Evolutionary conservation across 2,888 invertebrate genomes (phyloP).

Genomic region (Pseudococcus jackbeardsleyi): DNA sequence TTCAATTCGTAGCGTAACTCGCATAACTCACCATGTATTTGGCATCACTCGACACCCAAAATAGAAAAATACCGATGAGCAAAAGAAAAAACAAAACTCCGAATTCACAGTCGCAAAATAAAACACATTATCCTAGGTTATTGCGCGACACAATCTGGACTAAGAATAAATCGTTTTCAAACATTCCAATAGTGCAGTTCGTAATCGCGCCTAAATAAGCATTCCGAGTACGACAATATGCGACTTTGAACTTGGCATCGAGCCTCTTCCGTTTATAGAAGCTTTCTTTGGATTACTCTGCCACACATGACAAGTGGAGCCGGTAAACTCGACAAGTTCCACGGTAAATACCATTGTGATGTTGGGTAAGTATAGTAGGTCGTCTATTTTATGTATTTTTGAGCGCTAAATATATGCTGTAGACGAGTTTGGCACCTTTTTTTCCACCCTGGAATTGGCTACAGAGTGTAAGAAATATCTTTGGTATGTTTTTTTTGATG

Average conservation of each 20-base stretch:
- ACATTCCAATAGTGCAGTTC: slow-evolving; percentile 18
- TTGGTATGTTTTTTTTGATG: too few relatives aligned
- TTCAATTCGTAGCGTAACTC: not conserved
- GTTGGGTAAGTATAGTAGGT: not conserved
- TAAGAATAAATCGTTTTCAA: slow-evolving; percentile 1
- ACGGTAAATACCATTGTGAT: not conserved
- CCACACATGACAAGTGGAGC: not conserved
- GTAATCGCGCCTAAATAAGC: slow-evolving; percentile 7
- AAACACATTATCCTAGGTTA: slow-evolving; percentile 56
- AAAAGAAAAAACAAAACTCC: not conserved
- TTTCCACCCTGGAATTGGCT: not conserved
- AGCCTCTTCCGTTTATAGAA: slow-evolving; percentile 57
- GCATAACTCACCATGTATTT: slow-evolving; percentile 13
- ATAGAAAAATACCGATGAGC: not conserved
- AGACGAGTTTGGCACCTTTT: not conserved
- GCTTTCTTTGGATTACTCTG: not conserved
- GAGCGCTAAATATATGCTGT: not conserved
- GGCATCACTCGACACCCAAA: not conserved
- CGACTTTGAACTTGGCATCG: slow-evolving; percentile 60
- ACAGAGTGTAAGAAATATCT: not conserved
- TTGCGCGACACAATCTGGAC: not conserved
- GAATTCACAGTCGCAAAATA: not conserved
- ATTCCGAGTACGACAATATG: slow-evolving; percentile 6
- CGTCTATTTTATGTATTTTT: not conserved
- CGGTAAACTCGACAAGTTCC: not conserved